These are phyloP conservation scores for Eubucco bourcierii DNA, from an alignment of 2,113 vertebrate species.

Conservation along the genomic window DNA sequence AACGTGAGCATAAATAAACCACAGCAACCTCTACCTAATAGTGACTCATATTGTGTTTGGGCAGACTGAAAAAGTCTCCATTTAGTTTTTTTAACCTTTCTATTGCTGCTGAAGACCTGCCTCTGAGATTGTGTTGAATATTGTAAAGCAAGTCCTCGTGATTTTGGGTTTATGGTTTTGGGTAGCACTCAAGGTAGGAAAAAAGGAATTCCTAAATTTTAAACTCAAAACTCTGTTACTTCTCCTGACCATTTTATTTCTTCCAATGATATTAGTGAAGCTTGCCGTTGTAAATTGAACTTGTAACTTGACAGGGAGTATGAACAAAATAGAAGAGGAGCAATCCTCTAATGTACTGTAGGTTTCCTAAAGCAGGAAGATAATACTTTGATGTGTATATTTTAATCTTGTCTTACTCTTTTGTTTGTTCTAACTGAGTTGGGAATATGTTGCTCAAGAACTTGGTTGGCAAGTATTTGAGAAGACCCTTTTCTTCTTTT, in stretches of 20 bases:
- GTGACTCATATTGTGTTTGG: neutral
- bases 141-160: neutral
- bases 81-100: neutral
- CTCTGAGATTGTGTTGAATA: neutral
- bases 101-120: neutral
- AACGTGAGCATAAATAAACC: neutral
- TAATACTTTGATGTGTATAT: neutral
- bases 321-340: neutral
- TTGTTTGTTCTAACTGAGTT: neutral
- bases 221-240: neutral
- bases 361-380: neutral
- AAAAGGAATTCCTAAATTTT: neutral
- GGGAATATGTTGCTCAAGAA: neutral
- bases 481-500: neutral
- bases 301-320: neutral
- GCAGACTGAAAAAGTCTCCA: neutral
- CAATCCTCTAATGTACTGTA: neutral
- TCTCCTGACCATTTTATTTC: neutral
- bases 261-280: neutral
- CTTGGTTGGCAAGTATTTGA: neutral
- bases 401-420: neutral
- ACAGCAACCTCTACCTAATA: neutral
- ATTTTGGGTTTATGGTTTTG: neutral
- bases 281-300: neutral
- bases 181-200: neutral